These are phyloP conservation scores for Proterorhinus semilunaris DNA, from an alignment of 2,113 vertebrate species.

Conservation along the genomic window DNA sequence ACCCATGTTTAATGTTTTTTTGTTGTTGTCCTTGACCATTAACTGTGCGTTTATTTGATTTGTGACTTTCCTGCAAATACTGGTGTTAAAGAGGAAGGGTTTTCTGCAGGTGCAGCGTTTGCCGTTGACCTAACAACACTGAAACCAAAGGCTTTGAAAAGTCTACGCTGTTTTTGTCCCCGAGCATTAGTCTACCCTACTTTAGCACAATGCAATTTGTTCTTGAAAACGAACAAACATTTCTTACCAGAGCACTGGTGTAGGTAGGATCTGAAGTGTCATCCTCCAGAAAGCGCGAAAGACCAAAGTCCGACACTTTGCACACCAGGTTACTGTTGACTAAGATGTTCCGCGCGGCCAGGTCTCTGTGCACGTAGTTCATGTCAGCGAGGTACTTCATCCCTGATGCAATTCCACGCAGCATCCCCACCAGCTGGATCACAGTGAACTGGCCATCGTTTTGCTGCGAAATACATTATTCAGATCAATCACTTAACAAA, in stretches of 20 bases:
- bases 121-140: neutral
- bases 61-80: no score
- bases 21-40: no score
- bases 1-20: no score
- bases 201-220: neutral
- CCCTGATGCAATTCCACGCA: conserved; percentile 92
- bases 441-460: conserved; percentile 97
- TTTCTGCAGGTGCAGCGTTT: neutral
- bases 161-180: neutral
- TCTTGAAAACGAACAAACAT: neutral
- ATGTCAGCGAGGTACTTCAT: conserved; percentile 98
- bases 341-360: conserved; percentile 95
- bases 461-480: conserved; percentile 78
- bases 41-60: no score
- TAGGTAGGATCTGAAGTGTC: conserved; percentile 98
- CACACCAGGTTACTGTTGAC: conserved; percentile 99
- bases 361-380: conserved; percentile 97
- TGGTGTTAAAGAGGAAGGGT: no score
- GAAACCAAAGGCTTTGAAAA: neutral
- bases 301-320: conserved; percentile 96
- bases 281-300: conserved; percentile 96
- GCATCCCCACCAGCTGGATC: conserved; percentile 98
- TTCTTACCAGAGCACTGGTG: conserved; percentile 92
- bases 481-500: neutral
- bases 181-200: neutral